Evolutionary conservation across 2,888 invertebrate genomes (phyloP).

Genomic region (Stenodera caucasica): DNA sequence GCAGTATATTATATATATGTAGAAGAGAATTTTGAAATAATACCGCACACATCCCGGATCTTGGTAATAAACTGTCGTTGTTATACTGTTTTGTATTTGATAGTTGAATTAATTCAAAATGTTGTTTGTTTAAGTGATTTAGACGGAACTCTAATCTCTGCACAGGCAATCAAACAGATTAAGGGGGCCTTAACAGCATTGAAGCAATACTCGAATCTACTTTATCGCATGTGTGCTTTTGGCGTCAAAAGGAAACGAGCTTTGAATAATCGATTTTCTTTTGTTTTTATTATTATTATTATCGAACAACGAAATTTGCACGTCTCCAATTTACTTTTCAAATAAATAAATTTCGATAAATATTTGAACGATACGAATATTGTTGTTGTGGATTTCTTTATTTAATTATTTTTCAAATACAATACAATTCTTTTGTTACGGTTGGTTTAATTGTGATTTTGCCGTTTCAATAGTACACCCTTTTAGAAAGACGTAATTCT

Average conservation of each 20-base stretch:
- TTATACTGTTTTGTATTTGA: slow-evolving; percentile 19
- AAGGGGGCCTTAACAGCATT: slow-evolving; percentile 1
- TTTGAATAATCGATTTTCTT: too few relatives aligned
- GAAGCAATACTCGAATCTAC: neutral
- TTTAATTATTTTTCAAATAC: neutral
- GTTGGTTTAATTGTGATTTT: slow-evolving; percentile 10
- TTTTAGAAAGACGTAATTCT: slow-evolving; percentile 19
- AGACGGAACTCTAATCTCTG: slow-evolving; percentile 27
- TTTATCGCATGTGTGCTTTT: slow-evolving; percentile 1
- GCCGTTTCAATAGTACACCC: neutral
- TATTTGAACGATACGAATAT: too few relatives aligned
- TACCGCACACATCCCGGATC: slow-evolving; percentile 3
- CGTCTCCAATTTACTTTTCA: too few relatives aligned
- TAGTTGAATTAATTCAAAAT: slow-evolving; percentile 35
- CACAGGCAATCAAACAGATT: slow-evolving; percentile 23
- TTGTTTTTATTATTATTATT: too few relatives aligned
- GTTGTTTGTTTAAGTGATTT: slow-evolving; percentile 36
- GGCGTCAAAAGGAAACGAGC: neutral
- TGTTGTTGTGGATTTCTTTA: neutral
- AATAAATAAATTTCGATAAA: too few relatives aligned
- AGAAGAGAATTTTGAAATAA: neutral
- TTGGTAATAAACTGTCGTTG: neutral
- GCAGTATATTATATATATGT: neutral
- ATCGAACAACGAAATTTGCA: too few relatives aligned
- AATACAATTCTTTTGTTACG: slow-evolving; percentile 1